A percentile compares a stretch with the other conserved stretches of the same genome.
phyloP scores from a whole-genome alignment of 2,797 vertebrate species.

The Phataginus tetradactyla region DNA sequence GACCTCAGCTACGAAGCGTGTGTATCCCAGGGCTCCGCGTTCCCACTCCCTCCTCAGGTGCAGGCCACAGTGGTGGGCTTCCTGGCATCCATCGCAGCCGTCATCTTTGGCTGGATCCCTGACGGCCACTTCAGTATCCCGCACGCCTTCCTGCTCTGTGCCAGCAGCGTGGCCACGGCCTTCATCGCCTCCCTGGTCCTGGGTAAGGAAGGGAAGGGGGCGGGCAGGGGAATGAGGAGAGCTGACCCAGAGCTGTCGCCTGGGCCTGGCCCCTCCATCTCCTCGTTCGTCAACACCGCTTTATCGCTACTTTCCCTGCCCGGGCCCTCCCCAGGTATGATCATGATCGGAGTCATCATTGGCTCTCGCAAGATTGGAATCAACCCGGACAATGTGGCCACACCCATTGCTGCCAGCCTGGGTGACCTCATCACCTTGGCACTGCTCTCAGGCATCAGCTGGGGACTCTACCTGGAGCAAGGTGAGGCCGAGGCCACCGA shows the following conservation, averaged over 20 bases:
- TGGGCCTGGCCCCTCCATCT: neutral
- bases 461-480: constrained; percentile 95
- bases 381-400: constrained; percentile 98
- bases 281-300: neutral
- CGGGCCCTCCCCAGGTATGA: constrained; percentile 89
- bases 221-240: neutral
- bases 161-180: constrained; percentile 97
- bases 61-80: constrained; percentile 99
- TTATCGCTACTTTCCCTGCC: neutral
- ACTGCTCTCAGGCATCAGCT: constrained; percentile 96
- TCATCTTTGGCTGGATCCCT: constrained; percentile 98
- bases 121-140: constrained; percentile 95
- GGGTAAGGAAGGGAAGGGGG: constrained; percentile 86
- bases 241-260: neutral
- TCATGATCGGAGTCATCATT: constrained; percentile 99
- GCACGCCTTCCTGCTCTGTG: constrained; percentile 96
- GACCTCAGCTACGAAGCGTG: neutral
- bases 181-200: constrained; percentile 97
- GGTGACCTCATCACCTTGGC: constrained; percentile 98
- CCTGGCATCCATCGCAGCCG: constrained; percentile 96
- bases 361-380: constrained; percentile 97
- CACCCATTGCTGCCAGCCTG: constrained; percentile 97
- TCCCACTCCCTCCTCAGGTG: constrained; percentile 88
- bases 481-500: constrained; percentile 85
- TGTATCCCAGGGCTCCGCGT: neutral